Evolutionary conservation across 53 echinoderm and acorn worm species (phyloP).

Genomic region (Arbacia lixula): DNA sequence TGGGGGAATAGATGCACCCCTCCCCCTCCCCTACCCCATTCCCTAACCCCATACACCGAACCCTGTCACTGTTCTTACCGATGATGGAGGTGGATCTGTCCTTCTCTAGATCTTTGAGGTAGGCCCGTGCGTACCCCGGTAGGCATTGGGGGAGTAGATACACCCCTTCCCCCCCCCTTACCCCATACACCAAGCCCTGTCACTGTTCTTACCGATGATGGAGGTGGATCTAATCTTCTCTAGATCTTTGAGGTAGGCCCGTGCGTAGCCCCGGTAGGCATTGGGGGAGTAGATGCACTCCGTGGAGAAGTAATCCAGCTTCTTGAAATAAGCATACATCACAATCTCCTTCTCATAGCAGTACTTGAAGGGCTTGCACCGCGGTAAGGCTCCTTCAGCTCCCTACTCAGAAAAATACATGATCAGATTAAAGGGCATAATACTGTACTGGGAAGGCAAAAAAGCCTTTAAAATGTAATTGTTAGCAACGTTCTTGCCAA

Average conservation of each 20-base stretch:
- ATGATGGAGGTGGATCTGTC: slow-evolving; percentile 64
- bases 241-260: slow-evolving; percentile 93
- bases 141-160: slow-evolving; percentile 71
- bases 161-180: slow-evolving; percentile 14
- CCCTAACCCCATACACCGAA: too few relatives aligned
- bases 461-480: too few relatives aligned
- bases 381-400: slow-evolving; percentile 81
- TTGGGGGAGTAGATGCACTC: slow-evolving; percentile 99
- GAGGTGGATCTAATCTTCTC: slow-evolving; percentile 92
- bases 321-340: slow-evolving; percentile 99
- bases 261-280: slow-evolving; percentile 93
- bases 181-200: not conserved
- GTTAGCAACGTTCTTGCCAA: too few relatives aligned
- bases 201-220: slow-evolving; percentile 78
- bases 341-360: slow-evolving; percentile 99
- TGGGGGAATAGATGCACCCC: slow-evolving; percentile 98
- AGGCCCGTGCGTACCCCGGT: slow-evolving; percentile 62
- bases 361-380: slow-evolving; percentile 97
- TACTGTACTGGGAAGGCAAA: too few relatives aligned
- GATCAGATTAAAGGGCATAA: too few relatives aligned
- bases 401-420: too few relatives aligned
- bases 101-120: slow-evolving; percentile 75
- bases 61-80: not conserved
- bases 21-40: too few relatives aligned
- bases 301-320: slow-evolving; percentile 95